Evolutionary conservation across 2,888 invertebrate genomes (phyloP), one percentile per base, ranked within the genome.

Genomic region (Isotomurus palustris): DNA sequence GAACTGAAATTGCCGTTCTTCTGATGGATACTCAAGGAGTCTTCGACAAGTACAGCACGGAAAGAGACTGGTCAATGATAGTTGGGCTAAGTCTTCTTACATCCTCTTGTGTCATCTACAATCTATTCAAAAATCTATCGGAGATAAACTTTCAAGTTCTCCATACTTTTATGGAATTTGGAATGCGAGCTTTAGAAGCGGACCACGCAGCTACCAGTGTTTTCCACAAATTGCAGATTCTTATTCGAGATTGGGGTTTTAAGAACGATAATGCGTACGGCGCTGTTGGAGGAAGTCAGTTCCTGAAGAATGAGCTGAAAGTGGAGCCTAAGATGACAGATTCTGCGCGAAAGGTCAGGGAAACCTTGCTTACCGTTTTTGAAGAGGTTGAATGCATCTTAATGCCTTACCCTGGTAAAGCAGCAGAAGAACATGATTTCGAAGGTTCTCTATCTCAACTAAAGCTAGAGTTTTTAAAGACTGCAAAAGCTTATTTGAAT

Each of bases 291-390:
- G 32, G 32, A 10, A 10, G 10, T 12, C 10, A 32, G 10, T 32
- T 32, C 14, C 32, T 32, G 10, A 60, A 60, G 24, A 53, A 61
- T 5, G 17, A 41, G 10, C 32, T 32, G 12, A 58, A 62, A 21
- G 6, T 4, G 5, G 29, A 27, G 2, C 55, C 22, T 24, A 21
- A 56, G 29, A 4, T 49, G 6, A 8, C 32, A 32, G 10, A 36
- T 4, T 96, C 97, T 76, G 79, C 96, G 58, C 93, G 95, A 75
- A 90, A 92, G 35, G 79, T 88, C 44, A 82, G 99, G 54, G 85
- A 85, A 73, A 95, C 97, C 78, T 95, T 99, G 69, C 84, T 87
- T 67, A 86, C 90, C 17, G 97, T 97, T 77, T 99, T 99, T 79
- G 83, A 87, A 12, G 87, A 91, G 75, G 92, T 97, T 71, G 88